phyloP scores from a whole-genome alignment of 23 tunicate genomes.

The Halocynthia aurantium region DNA sequence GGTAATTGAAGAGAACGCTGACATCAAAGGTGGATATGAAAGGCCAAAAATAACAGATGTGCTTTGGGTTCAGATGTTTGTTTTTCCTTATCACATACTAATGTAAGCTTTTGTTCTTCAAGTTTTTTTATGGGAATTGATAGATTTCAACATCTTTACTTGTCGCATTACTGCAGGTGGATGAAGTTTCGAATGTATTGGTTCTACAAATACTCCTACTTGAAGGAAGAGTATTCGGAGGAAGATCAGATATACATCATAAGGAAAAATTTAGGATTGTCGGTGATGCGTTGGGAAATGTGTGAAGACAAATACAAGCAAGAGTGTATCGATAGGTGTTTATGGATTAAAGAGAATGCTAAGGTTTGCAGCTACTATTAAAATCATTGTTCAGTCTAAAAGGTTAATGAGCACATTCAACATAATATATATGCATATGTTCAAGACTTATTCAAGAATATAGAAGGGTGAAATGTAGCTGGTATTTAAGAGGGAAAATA shows the following conservation, averaged over 20 bases:
- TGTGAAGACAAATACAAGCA: slow-evolving; percentile 38
- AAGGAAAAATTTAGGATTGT: slow-evolving; percentile 41
- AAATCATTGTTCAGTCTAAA: neutral
- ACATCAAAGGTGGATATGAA: slow-evolving; percentile 89
- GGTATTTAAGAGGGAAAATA: no score
- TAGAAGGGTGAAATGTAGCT: no score
- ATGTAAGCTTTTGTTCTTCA: slow-evolving; percentile 23
- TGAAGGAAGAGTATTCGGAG: slow-evolving; percentile 68
- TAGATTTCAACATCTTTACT: neutral
- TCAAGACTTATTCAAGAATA: neutral
- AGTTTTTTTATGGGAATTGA: neutral
- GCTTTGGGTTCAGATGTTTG: slow-evolving; percentile 62
- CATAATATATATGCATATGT: neutral
- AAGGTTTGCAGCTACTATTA: slow-evolving; percentile 35
- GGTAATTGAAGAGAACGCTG: slow-evolving; percentile 89
- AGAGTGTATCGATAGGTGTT: slow-evolving; percentile 21
- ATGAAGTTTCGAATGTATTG: slow-evolving; percentile 43
- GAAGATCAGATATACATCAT: slow-evolving; percentile 70
- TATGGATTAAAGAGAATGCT: slow-evolving; percentile 81
- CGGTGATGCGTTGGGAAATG: slow-evolving; percentile 56
- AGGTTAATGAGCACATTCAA: neutral
- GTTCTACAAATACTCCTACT: slow-evolving; percentile 48
- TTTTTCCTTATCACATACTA: slow-evolving; percentile 50
- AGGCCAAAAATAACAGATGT: slow-evolving; percentile 85
- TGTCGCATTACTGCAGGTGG: slow-evolving; percentile 1